Conservation (phyloP, 1,140 invertebrate species). For the Adoxophyes honmai region DNA sequence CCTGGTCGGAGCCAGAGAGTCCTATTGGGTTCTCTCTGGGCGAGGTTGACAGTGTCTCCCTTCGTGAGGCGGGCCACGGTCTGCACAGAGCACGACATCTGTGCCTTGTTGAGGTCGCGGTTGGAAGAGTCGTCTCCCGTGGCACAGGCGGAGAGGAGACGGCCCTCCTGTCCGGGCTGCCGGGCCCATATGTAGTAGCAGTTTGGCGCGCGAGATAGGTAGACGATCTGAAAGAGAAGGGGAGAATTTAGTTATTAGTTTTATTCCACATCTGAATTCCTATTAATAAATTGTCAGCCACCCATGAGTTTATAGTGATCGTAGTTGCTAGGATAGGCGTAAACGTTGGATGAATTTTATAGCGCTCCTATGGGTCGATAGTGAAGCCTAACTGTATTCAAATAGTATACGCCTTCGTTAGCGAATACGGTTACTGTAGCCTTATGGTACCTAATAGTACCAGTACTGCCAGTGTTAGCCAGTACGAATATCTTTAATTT, state of each 20-base stretch:
- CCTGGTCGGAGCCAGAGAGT: constrained; percentile 56
- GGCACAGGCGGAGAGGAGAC: constrained; percentile 46
- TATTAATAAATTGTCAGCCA: too few species aligned
- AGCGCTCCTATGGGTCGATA: too few species aligned
- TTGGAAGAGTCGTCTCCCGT: constrained; percentile 50
- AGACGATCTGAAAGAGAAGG: constrained; percentile 50
- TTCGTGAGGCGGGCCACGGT: constrained; percentile 46
- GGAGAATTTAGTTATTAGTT: neutral
- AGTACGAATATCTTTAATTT: too few species aligned
- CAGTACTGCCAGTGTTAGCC: too few species aligned
- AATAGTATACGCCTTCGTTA: too few species aligned
- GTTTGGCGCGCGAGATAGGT: constrained; percentile 53
- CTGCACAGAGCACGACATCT: constrained; percentile 60
- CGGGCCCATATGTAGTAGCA: constrained; percentile 60
- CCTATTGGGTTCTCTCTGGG: constrained; percentile 56
- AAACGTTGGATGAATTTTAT: too few species aligned
- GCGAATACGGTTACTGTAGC: too few species aligned
- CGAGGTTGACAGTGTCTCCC: constrained; percentile 51
- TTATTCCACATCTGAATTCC: too few species aligned
- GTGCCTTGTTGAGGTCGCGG: constrained; percentile 42
- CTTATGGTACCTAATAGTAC: too few species aligned
- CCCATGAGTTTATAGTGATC: too few species aligned
- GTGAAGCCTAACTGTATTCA: too few species aligned
- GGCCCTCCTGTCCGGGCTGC: constrained; percentile 28
- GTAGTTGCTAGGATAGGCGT: too few species aligned